Evolutionary conservation across 1,140 invertebrate species (phyloP), one percentile per base, ranked within the genome.

Genomic region (Archivesica marissinica): DNA sequence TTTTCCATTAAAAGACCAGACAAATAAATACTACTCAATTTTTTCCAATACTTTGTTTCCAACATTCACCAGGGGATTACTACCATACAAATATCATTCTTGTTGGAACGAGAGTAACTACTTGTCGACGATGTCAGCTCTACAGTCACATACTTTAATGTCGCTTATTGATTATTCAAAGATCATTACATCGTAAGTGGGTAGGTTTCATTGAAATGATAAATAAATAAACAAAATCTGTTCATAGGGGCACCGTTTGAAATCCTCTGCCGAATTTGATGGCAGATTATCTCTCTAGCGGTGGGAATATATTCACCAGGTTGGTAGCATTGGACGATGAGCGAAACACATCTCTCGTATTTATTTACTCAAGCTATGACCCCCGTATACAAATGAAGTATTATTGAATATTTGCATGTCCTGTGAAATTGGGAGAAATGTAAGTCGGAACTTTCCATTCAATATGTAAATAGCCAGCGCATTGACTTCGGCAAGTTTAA

Each of bases 151-250:
- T n/a, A n/a, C n/a, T n/a, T n/a, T n/a, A n/a, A n/a, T n/a, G n/a
- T 64, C 59, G 38, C 59, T 64, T 64, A 64, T 72, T 30, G 1
- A 72, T 6, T 30, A 44, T 25, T 44, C 47, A 50, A 28, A 30
- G 1, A 72, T 25, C 38, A 7, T 72, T 72, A 41, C 68, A 72
- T 72, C 68, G 41, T 30, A 64, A 64, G 59, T 64, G 13, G 39
- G 47, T 3, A 15, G 25, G 39, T 15, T 72, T 44, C 25, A 72
- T 38, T 41, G 13, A 72, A 72, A 72, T 72, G 68, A 72, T 72
- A 72, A 64, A 72, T 72, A 72, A 72, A 68, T 38, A 68, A 68
- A 72, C 68, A 72, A 13, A 64, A 33, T 20, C 15, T 72, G 68
- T 25, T 20, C 33, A 38, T 68, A 68, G 17, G 23, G 33, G 68